These are phyloP conservation scores for Parasteatoda lunata DNA, from an alignment of 2,888 invertebrate species.

Conservation along the genomic window DNA sequence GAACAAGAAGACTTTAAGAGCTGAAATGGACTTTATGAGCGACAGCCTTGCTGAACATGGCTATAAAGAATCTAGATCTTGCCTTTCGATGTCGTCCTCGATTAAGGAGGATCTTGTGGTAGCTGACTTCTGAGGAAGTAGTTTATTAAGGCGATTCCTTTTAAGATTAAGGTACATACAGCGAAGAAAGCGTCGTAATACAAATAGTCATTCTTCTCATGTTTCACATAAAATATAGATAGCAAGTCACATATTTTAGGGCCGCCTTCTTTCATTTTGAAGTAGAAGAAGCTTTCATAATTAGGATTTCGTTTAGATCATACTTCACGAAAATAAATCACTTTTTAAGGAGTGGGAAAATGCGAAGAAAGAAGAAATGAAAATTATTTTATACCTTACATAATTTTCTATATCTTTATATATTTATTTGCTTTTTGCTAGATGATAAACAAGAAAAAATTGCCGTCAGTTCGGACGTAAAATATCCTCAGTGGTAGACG, in stretches of 20 bases:
- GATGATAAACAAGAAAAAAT: too few relatives aligned
- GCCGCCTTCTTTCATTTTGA: slow-evolving; percentile 16
- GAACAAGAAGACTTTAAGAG: slow-evolving; percentile 22
- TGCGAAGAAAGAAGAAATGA: background rate
- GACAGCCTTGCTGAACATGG: slow-evolving; percentile 48
- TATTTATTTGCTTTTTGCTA: too few relatives aligned
- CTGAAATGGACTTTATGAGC: slow-evolving; percentile 37
- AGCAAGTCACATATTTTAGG: slow-evolving; percentile 38
- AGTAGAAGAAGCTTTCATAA: slow-evolving; percentile 38
- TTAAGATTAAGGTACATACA: slow-evolving; percentile 37
- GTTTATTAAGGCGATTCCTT: slow-evolving; percentile 50
- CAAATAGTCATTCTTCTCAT: slow-evolving; percentile 31
- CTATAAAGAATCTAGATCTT: slow-evolving; percentile 39
- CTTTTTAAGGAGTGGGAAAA: background rate
- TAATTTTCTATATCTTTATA: too few relatives aligned
- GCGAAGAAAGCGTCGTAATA: slow-evolving; percentile 26
- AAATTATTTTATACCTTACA: background rate
- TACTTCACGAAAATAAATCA: slow-evolving; percentile 35
- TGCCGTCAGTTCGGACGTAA: too few relatives aligned
- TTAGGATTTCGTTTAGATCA: slow-evolving; percentile 35
- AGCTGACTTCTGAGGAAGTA: slow-evolving; percentile 40
- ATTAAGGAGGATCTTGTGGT: slow-evolving; percentile 35
- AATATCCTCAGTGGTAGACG: too few relatives aligned
- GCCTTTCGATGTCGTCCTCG: slow-evolving; percentile 27
- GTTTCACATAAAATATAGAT: slow-evolving; percentile 38